Conservation (phyloP, 2,888 invertebrate genomes). For the Icerya purchasi region DNA sequence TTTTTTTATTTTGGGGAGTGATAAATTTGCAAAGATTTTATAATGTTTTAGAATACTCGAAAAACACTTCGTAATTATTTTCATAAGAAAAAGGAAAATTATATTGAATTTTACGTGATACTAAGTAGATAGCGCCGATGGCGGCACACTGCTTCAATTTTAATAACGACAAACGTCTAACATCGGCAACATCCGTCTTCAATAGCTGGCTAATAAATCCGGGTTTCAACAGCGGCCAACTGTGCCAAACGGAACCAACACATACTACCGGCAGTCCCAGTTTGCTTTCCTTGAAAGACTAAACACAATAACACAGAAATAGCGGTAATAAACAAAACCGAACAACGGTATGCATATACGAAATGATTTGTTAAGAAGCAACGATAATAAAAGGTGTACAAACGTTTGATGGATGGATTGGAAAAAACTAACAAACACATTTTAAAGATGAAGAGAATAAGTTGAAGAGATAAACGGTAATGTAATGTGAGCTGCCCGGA, state of each 20-base stretch:
- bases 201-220: conserved; percentile 40
- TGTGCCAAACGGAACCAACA: conserved; percentile 87
- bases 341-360: too few relatives aligned
- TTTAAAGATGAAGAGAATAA: too few relatives aligned
- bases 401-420: too few relatives aligned
- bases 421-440: too few relatives aligned
- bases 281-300: conserved; percentile 29
- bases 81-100: conserved; percentile 44
- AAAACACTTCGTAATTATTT: conserved; percentile 31
- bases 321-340: background rate
- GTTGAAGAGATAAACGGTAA: too few relatives aligned
- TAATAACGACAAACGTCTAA: conserved; percentile 39
- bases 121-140: conserved; percentile 67
- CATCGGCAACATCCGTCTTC: conserved; percentile 16
- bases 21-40: too few relatives aligned
- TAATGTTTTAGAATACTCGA: too few relatives aligned
- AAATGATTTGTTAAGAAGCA: too few relatives aligned
- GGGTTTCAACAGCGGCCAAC: conserved; percentile 57
- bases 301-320: conserved; percentile 15
- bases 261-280: conserved; percentile 59
- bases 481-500: too few relatives aligned
- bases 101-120: conserved; percentile 44
- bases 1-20: too few relatives aligned
- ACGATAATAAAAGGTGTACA: too few relatives aligned
- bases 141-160: conserved; percentile 53